These are phyloP conservation scores for Protobothrops mucrosquamatus DNA, from an alignment of 2,113 vertebrate genomes.

Conservation along the genomic window DNA sequence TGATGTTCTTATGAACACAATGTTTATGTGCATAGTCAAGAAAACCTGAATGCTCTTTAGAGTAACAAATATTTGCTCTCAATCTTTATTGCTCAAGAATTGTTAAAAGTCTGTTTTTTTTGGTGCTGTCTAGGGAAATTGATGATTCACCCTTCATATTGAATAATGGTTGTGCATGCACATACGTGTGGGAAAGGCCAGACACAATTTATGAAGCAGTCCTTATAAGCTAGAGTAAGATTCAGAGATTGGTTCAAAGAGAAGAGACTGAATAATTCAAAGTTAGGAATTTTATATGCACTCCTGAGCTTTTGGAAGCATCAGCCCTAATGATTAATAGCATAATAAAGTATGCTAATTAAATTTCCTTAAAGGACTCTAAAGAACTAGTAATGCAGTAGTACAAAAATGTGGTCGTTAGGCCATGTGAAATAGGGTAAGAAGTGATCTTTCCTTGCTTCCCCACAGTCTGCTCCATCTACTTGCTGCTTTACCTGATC, in stretches of 20 bases:
- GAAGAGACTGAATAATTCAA: neutral
- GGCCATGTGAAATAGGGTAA: neutral
- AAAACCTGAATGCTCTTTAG: constrained; percentile 46
- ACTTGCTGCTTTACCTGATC: neutral
- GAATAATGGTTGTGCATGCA: neutral
- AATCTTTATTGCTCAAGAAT: constrained; percentile 44
- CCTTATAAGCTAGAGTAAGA: neutral
- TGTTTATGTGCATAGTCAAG: constrained; percentile 54
- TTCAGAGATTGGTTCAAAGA: neutral
- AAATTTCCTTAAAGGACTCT: neutral
- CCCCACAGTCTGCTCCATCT: neutral
- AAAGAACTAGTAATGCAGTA: neutral
- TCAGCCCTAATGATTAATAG: neutral
- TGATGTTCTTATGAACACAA: constrained; percentile 49
- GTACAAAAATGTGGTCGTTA: neutral
- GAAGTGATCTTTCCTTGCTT: neutral
- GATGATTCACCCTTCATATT: neutral
- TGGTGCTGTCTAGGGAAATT: constrained; percentile 27
- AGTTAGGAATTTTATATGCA: neutral
- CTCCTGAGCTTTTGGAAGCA: neutral
- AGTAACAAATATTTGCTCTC: constrained; percentile 57
- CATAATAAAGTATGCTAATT: neutral
- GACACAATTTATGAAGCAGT: neutral
- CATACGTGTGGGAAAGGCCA: neutral
- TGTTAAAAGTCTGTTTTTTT: constrained; percentile 24